Evolutionary conservation across 1,140 invertebrate species (phyloP), one percentile per base, ranked within the genome.

Genomic region (Microplitis demolitor): DNA sequence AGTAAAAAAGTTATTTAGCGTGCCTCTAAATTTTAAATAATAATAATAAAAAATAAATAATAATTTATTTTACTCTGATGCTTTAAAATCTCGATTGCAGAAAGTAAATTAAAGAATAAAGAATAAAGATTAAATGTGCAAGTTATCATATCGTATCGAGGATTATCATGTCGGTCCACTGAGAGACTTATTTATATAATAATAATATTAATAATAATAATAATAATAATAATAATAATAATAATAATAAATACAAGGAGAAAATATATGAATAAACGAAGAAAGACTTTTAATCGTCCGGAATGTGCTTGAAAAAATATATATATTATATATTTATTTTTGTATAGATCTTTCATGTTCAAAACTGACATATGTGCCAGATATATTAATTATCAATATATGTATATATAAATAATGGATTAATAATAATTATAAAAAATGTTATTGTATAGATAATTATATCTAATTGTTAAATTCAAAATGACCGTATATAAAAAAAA

Each of bases 281-380:
- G 6, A 45, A 14, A 71, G 45, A 9, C 68, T 34, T 64, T 33
- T 68, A 53, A 73, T 61, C 58, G 68, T 75, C 70, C 69, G 71
- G 60, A 76, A 73, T 69, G 58, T 75, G 76, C 69, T 80, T 80
- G 64, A 78, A 78, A 76, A 76, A 74, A 72, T 78, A 76, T 76
- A 76, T 76, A 39, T 39, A 39, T 39, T 39, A 11, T 39, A 6
- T 75, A 80, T 82, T 84, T 84, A 84, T 84, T 84, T 84, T 84
- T 84, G 76, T 84, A 83, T 76, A 84, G 77, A 83, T 81, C 78
- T 82, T 78, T 73, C 80, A 76, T 73, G 61, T 78, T 66, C 71
- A 77, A 78, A 68, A 71, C 77, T 78, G 77, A 82, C 75, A 72
- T 79, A 78, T 81, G 79, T 81, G 82, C 80, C 77, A 83, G 76